phyloP scores from a whole-genome alignment of 1,140 invertebrate genomes.

The Dolichoris vasculosae region DNA sequence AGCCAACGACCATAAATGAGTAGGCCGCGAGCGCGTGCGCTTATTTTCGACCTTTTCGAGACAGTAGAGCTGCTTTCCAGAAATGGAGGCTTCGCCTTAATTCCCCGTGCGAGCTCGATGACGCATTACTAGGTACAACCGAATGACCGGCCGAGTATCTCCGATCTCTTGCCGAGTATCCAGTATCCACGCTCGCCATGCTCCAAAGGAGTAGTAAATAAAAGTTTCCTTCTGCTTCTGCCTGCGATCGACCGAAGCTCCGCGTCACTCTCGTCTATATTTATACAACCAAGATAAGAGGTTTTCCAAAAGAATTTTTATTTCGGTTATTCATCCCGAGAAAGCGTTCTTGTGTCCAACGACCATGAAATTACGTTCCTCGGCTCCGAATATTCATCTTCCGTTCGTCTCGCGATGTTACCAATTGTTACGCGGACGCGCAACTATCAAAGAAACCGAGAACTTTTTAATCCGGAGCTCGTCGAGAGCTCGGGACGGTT shows the following conservation, averaged over 20 bases:
- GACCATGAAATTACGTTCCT: conserved; percentile 5
- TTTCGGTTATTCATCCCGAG: not conserved
- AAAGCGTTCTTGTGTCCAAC: not conserved
- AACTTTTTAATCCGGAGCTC: not conserved
- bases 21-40: not conserved
- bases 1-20: conserved; percentile 19
- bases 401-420: not conserved
- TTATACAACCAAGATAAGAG: not conserved
- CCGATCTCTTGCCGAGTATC: not conserved
- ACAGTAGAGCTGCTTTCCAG: conserved; percentile 20
- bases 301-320: not conserved
- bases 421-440: not conserved
- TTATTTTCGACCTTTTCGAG: conserved; percentile 42
- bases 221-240: not conserved
- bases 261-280: not conserved
- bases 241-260: not conserved
- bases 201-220: not conserved
- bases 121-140: conserved; percentile 4
- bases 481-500: too few relatives aligned
- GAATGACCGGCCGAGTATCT: too few relatives aligned
- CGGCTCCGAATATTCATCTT: not conserved
- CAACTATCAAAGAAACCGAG: not conserved
- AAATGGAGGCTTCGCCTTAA: conserved; percentile 24
- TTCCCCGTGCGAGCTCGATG: not conserved
- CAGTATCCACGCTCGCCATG: not conserved